Percentiles rank a stretch among this genome's conserved stretches.
Conservation (phyloP, 2,113 vertebrate species). For the Zosterops borbonicus region DNA sequence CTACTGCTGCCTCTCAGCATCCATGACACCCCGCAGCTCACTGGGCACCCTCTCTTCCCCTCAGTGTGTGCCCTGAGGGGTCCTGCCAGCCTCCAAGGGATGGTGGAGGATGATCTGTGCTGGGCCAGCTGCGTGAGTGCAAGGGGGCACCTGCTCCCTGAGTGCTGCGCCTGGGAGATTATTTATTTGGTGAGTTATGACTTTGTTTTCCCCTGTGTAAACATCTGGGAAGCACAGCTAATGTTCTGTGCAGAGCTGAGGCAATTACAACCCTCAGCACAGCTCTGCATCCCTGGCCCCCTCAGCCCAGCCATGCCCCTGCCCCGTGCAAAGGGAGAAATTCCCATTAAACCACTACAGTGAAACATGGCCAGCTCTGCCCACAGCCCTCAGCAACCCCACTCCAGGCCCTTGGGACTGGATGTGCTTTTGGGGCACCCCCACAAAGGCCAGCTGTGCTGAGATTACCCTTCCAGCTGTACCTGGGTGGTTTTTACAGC, state of each 20-base stretch:
- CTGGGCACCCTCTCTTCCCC: not conserved
- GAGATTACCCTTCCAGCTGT: not conserved
- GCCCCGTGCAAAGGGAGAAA: rapidly evolving
- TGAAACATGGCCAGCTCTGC: rapidly evolving
- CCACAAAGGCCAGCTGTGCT: not conserved
- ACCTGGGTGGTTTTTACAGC: not conserved
- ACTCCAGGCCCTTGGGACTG: rapidly evolving
- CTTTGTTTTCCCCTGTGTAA: slow-evolving; percentile 61
- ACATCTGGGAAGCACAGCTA: slow-evolving; percentile 47
- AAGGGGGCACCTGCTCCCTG: rapidly evolving
- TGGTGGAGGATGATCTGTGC: not conserved
- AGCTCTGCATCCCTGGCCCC: not conserved
- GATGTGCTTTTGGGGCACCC: not conserved
- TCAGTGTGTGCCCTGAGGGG: rapidly evolving
- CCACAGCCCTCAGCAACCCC: not conserved
- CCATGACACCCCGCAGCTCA: rapidly evolving
- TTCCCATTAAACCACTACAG: rapidly evolving
- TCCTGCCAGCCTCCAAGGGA: not conserved
- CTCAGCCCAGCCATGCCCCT: rapidly evolving
- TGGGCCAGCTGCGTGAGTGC: not conserved
- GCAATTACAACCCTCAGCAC: not conserved
- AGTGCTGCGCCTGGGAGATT: rapidly evolving
- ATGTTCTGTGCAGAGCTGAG: slow-evolving; percentile 30
- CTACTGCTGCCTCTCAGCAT: not conserved
- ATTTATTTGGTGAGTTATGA: slow-evolving; percentile 56